Conservation (phyloP, 1,140 invertebrate genomes). For the Coptotermes formosanus region DNA sequence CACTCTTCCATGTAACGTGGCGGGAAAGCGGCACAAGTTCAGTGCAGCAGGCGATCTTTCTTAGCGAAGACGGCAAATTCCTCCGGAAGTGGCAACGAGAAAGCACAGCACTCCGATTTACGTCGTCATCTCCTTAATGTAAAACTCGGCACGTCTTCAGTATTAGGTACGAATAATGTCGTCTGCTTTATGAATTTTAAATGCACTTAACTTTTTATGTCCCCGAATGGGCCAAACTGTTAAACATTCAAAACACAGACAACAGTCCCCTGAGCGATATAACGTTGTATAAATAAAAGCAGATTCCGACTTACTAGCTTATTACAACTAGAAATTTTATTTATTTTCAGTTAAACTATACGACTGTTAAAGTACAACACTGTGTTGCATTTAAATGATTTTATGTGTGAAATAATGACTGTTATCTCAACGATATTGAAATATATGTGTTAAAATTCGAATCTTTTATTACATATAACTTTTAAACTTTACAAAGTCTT, state of each 20-base stretch:
- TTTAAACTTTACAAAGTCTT: too few relatives aligned
- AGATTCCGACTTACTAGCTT: too few relatives aligned
- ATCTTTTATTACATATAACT: too few relatives aligned
- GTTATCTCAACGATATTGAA: too few relatives aligned
- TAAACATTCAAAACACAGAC: background rate
- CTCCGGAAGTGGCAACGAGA: background rate
- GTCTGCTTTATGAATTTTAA: constrained; percentile 5
- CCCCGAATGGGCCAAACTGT: background rate
- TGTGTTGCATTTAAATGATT: too few relatives aligned
- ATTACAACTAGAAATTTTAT: too few relatives aligned
- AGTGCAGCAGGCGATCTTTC: background rate
- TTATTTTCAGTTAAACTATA: too few relatives aligned
- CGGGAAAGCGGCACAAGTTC: too few relatives aligned
- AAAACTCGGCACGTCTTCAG: background rate
- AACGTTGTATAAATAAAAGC: background rate
- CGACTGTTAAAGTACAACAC: too few relatives aligned
- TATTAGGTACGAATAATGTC: background rate
- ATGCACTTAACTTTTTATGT: background rate
- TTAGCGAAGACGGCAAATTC: background rate
- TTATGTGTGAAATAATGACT: too few relatives aligned
- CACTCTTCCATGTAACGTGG: too few relatives aligned
- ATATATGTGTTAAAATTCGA: too few relatives aligned
- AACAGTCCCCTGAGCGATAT: background rate
- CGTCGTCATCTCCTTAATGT: background rate
- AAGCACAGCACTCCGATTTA: background rate